These are phyloP conservation scores for Xylocampa areola DNA, from an alignment of 2,888 invertebrate genomes.

Conservation along the genomic window DNA sequence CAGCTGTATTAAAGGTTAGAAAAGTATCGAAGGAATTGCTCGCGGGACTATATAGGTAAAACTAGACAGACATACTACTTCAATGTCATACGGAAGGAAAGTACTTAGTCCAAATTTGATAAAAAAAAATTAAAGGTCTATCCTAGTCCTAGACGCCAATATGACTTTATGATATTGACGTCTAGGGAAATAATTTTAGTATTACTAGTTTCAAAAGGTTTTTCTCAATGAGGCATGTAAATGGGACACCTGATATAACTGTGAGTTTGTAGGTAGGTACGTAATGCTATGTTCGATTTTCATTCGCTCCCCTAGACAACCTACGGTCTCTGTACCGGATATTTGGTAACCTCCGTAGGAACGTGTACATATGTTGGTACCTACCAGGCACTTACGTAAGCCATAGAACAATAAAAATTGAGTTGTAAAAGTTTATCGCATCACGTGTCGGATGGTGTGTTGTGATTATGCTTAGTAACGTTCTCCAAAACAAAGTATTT, in stretches of 20 bases:
- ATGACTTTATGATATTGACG: no score
- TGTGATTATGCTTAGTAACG: constrained; percentile 1
- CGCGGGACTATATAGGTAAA: neutral
- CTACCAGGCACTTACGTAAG: constrained; percentile 18
- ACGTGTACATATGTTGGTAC: constrained; percentile 5
- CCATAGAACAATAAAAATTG: constrained; percentile 30
- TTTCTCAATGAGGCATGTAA: no score
- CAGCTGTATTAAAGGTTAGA: constrained; percentile 15
- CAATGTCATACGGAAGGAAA: no score
- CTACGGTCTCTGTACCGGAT: constrained; percentile 47
- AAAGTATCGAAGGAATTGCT: constrained; percentile 30
- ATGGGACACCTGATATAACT: no score
- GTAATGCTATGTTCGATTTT: constrained; percentile 38
- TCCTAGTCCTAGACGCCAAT: no score
- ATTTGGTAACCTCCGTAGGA: constrained; percentile 42
- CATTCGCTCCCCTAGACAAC: constrained; percentile 34
- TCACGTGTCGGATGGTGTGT: constrained; percentile 23
- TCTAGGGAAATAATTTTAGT: no score
- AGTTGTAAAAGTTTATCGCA: constrained; percentile 31
- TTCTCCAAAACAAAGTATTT: constrained; percentile 13
- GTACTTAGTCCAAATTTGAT: no score
- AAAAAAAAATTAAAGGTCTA: no score
- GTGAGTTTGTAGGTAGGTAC: neutral
- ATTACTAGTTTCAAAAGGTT: no score
- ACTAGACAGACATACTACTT: no score